Evolutionary conservation across 2,113 vertebrate genomes (phyloP).

Genomic region (Clarias magur): DNA sequence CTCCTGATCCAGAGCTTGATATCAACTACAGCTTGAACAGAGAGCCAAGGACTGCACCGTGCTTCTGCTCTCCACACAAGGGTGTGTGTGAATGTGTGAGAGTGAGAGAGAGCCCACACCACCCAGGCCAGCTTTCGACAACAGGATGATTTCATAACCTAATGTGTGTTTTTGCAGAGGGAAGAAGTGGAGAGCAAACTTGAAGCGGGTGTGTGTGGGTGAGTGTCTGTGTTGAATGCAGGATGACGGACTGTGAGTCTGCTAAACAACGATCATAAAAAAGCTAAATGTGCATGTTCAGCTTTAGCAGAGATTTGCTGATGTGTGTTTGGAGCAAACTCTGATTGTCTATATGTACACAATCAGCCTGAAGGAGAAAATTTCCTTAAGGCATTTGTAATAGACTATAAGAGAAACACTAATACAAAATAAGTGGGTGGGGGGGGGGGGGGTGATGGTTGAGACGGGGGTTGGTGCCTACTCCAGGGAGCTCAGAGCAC

Average conservation of each 20-base stretch:
- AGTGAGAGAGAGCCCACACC: slow-evolving; percentile 52
- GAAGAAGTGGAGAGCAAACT: slow-evolving; percentile 55
- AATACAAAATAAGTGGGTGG: neutral
- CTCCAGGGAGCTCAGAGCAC: too few species aligned
- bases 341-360: neutral
- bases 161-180: slow-evolving; percentile 66
- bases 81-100: slow-evolving; percentile 30
- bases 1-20: slow-evolving; percentile 54
- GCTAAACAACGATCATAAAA: slow-evolving; percentile 1
- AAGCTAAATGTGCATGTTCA: slow-evolving; percentile 1
- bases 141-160: slow-evolving; percentile 74
- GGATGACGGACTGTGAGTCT: slow-evolving; percentile 9
- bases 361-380: neutral
- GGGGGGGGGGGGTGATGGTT: too few species aligned
- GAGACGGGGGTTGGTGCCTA: too few species aligned
- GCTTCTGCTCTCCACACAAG: slow-evolving; percentile 56
- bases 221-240: slow-evolving; percentile 17
- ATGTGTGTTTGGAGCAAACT: neutral
- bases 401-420: neutral
- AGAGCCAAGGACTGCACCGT: slow-evolving; percentile 52
- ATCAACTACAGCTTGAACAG: slow-evolving; percentile 50
- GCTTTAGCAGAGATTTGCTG: neutral
- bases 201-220: slow-evolving; percentile 59
- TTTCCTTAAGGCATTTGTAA: neutral
- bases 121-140: slow-evolving; percentile 67